Evolutionary conservation across 2,113 vertebrate genomes (phyloP).

Genomic region (Phyllostomus discolor): DNA sequence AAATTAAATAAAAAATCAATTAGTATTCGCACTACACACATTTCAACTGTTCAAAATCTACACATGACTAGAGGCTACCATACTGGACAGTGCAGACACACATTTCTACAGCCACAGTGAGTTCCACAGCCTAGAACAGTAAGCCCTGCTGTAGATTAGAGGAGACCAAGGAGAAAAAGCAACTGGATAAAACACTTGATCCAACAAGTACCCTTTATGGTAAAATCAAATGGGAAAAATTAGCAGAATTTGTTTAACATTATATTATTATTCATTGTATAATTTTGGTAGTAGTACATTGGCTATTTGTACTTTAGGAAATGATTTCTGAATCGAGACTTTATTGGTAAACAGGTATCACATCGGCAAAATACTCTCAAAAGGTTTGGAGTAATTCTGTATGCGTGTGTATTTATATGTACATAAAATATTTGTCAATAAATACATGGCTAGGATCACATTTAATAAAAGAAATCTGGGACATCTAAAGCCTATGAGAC

Average conservation of each 20-base stretch:
- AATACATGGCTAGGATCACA: neutral
- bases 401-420: neutral
- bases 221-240: neutral
- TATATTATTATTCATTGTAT: neutral
- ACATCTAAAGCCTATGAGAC: neutral
- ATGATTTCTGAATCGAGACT: neutral
- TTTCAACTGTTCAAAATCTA: neutral
- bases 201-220: neutral
- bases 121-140: neutral
- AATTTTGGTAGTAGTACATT: neutral
- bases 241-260: neutral
- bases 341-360: neutral
- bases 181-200: neutral
- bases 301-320: neutral
- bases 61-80: neutral
- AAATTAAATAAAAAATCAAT: neutral
- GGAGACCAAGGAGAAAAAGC: neutral
- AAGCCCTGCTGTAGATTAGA: neutral
- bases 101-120: neutral
- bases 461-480: neutral
- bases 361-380: neutral
- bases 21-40: neutral
- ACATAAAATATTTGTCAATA: neutral
- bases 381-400: neutral
- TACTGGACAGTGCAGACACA: neutral